Evolutionary conservation across 2,113 vertebrate genomes (phyloP).

Genomic region (Madoqua kirkii): DNA sequence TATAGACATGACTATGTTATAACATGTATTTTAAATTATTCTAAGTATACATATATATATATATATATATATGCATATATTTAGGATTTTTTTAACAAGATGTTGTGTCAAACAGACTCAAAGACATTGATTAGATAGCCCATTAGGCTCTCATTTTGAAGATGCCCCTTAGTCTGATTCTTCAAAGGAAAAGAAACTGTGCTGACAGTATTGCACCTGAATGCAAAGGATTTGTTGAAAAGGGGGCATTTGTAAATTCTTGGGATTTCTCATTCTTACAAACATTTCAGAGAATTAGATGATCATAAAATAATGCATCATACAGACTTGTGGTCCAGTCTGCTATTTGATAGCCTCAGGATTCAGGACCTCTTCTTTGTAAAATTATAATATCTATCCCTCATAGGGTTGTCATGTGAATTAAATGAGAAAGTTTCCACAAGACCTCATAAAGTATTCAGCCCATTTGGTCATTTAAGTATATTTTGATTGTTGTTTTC

Average conservation of each 20-base stretch:
- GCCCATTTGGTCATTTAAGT: not conserved
- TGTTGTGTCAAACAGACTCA: not conserved
- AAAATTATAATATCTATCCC: not conserved
- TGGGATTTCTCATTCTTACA: not conserved
- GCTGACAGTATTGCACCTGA: not conserved
- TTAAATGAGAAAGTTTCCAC: not conserved
- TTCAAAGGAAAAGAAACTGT: not conserved
- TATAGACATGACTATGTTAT: not conserved
- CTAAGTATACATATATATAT: not conserved
- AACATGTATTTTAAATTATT: not conserved
- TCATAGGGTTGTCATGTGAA: not conserved
- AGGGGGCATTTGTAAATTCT: not conserved
- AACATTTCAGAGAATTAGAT: not conserved
- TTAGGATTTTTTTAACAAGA: not conserved
- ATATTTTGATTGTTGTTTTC: not conserved
- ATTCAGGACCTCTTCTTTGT: not conserved
- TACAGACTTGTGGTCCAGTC: not conserved
- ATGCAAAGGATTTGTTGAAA: not conserved
- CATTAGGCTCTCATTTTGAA: not conserved
- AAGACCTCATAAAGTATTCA: not conserved
- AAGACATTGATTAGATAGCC: not conserved
- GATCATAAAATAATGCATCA: not conserved
- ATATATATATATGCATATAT: not conserved
- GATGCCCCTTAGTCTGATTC: not conserved
- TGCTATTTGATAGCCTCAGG: not conserved